Evolutionary conservation across 2,113 vertebrate species (phyloP).

Genomic region (Acanthisitta chloris): DNA sequence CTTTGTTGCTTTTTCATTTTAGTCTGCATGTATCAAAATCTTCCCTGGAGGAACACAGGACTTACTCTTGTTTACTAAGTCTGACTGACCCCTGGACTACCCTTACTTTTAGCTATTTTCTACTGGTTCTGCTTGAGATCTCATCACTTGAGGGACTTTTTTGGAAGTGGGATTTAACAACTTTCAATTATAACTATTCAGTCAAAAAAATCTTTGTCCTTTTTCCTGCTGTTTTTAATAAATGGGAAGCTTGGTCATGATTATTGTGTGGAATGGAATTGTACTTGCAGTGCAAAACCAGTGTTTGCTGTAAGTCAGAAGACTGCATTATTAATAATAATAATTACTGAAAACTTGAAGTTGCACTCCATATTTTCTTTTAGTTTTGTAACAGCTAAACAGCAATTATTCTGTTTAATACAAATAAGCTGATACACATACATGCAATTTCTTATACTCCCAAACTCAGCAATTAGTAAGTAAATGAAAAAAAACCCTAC

Average conservation of each 20-base stretch:
- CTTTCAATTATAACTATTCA: not conserved
- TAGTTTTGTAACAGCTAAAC: not conserved
- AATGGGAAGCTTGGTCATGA: not conserved
- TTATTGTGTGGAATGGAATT: not conserved
- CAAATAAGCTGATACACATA: not conserved
- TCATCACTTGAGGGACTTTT: not conserved
- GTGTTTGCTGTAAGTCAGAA: not conserved
- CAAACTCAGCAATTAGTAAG: not conserved
- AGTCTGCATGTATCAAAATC: not conserved
- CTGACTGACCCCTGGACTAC: not conserved
- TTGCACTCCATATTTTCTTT: not conserved
- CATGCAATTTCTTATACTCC: not conserved
- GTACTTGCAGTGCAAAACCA: not conserved
- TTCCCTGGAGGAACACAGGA: not conserved
- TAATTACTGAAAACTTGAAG: not conserved
- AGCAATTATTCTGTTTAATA: not conserved
- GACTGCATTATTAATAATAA: not conserved
- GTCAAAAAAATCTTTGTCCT: not conserved
- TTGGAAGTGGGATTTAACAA: not conserved
- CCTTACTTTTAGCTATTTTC: not conserved
- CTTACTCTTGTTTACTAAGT: not conserved
- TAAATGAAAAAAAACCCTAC: not conserved
- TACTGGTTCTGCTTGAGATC: not conserved
- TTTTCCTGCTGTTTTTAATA: not conserved
- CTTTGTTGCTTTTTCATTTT: not conserved